Evolutionary conservation across 30 jellyfish, hydroid and myxozoan genomes (phyloP).

Genomic region (Calvadosia cruxmelitensis): DNA sequence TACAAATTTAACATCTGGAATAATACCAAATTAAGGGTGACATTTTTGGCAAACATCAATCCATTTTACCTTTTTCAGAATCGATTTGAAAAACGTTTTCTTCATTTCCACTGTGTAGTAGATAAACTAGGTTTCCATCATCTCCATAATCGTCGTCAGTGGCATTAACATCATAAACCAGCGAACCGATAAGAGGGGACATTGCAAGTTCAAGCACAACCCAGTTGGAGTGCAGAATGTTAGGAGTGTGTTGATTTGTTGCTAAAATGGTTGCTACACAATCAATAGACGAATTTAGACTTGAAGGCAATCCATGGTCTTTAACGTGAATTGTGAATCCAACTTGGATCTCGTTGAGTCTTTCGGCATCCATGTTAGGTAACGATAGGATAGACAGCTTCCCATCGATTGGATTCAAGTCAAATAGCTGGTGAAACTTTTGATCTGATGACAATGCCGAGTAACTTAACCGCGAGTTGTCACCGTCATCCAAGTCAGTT

Average conservation of each 20-base stretch:
- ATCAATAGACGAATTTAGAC: constrained; percentile 30
- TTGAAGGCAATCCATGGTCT: constrained; percentile 59
- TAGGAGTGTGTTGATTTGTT: constrained; percentile 49
- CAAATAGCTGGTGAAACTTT: constrained; percentile 8
- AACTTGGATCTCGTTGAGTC: constrained; percentile 17
- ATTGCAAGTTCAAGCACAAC: constrained; percentile 12
- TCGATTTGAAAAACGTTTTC: constrained; percentile 29
- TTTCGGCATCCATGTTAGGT: constrained; percentile 35
- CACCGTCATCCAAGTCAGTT: constrained; percentile 54
- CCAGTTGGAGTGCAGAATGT: constrained; percentile 34
- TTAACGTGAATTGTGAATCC: constrained; percentile 30
- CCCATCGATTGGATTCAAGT: constrained; percentile 30
- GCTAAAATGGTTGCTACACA: constrained; percentile 38
- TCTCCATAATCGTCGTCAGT: constrained; percentile 74
- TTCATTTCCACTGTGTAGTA: constrained; percentile 41
- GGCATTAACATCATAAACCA: constrained; percentile 48
- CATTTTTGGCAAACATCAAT: neutral
- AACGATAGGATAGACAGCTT: constrained; percentile 11
- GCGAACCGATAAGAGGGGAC: constrained; percentile 16
- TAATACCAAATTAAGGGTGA: neutral
- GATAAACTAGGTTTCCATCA: constrained; percentile 45
- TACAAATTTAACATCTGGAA: neutral
- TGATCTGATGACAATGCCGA: neutral
- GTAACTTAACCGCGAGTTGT: constrained; percentile 38
- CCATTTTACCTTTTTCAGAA: constrained; percentile 36